phyloP scores from a whole-genome alignment of 2,113 vertebrate genomes.

The Petromus typicus region DNA sequence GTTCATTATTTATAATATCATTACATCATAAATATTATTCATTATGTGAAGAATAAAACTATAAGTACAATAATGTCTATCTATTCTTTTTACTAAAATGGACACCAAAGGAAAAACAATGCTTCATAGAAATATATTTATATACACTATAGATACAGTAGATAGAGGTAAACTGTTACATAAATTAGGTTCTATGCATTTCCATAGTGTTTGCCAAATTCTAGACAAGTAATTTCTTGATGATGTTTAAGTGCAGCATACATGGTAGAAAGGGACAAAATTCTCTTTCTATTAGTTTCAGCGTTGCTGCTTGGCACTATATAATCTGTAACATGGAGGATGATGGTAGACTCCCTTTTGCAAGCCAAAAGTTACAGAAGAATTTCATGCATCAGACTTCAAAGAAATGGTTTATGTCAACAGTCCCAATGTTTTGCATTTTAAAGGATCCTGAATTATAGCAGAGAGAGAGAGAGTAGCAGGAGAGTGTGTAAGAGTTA shows the following conservation, averaged over 20 bases:
- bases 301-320: conserved; percentile 36
- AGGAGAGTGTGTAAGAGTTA: neutral
- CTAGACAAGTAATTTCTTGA: conserved; percentile 44
- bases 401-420: conserved; percentile 33
- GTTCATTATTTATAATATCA: neutral
- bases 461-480: neutral
- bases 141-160: neutral
- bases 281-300: conserved; percentile 30
- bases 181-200: conserved; percentile 13
- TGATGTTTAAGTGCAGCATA: conserved; percentile 4
- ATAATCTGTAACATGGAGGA: conserved; percentile 6
- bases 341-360: conserved; percentile 6
- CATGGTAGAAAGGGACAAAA: conserved; percentile 19
- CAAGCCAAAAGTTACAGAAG: neutral
- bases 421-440: neutral
- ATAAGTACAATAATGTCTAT: neutral
- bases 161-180: neutral
- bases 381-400: conserved; percentile 35
- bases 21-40: neutral
- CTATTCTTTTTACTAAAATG: conserved; percentile 34
- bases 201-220: conserved; percentile 31
- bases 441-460: neutral
- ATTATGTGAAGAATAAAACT: conserved; percentile 24
- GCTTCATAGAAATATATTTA: neutral
- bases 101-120: neutral